Evolutionary conservation across 2,113 vertebrate species (phyloP), one percentile per base, ranked within the genome.

Genomic region (Semnopithecus entellus): DNA sequence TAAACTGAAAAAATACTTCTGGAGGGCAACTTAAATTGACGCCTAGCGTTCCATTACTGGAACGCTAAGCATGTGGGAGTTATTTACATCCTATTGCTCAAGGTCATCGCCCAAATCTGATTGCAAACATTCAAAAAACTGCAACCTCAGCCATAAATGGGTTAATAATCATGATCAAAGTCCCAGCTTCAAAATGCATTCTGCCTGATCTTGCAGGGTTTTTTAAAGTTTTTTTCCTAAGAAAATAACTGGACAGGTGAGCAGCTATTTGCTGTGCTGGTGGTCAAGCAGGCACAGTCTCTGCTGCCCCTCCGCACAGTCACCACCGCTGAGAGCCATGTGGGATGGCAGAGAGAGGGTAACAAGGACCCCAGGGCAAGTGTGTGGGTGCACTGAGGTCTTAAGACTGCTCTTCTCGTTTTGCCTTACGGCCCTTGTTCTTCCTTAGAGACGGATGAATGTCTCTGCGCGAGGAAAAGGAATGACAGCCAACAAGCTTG

Each of bases 311-410:
- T 14, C 16, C 16, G 25, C 25, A 17, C 13, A 12, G 27, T 8
- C 3, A 2, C 25, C 22, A 6, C 2, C 17, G 12, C 23, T 5
- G 18, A 45, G 20, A 50, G 68, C 23, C 23, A 38, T 2, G 1
- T 1, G 14, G 35, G 59, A 32, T 22, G 43, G 64, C 6, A 32
- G 23, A 50, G 10, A 38, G 43, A 90, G 57, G 6, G 7, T 32
- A 35, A 7, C 52, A 1, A 14, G 38, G 16, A 11, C 10, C 17
- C 43, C 4, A 8, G 52, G 14, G 25, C 70, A 50, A 32, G 22
- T 45, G 6, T 4, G 45, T 13, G 35, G 4, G 9, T 17, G 4
- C 40, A 20, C 12, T 3, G 14, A 0, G 1, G 5, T 38, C 32
- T 48, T 6, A 32, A 1, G 12, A 1, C 11, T 3, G 6, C 32